Percentiles rank a stretch among this genome's conserved stretches.
These are phyloP conservation scores for Otis tarda DNA, from an alignment of 2,113 vertebrate species.

Conservation along the genomic window DNA sequence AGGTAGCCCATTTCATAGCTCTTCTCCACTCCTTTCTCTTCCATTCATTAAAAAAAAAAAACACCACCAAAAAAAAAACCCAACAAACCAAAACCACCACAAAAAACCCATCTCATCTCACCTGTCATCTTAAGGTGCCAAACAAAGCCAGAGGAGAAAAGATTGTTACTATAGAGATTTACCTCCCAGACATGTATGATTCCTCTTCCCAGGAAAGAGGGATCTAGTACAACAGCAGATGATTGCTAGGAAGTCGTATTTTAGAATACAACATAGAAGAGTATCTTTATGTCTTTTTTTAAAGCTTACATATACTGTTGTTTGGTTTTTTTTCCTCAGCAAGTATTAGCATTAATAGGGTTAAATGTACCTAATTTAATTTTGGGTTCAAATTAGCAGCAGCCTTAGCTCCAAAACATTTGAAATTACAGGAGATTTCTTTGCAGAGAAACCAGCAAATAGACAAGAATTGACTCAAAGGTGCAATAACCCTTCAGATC, in stretches of 20 bases:
- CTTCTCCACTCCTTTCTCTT: neutral
- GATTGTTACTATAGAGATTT: neutral
- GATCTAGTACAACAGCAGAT: neutral
- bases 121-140: neutral
- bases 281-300: neutral
- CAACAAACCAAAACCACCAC: neutral
- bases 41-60: too few species aligned
- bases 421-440: neutral
- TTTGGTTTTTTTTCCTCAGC: too few species aligned
- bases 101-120: neutral
- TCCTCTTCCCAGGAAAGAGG: neutral
- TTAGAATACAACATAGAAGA: neutral
- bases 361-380: neutral
- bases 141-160: neutral
- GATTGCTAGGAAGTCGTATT: neutral
- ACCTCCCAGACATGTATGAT: neutral
- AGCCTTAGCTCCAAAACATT: neutral
- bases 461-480: neutral
- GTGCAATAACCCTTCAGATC: neutral
- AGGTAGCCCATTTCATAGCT: neutral
- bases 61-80: too few species aligned
- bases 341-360: neutral
- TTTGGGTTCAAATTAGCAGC: neutral
- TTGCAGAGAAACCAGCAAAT: neutral
- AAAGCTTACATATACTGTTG: neutral